Conservation (phyloP, 2,888 invertebrate species). For the Hetaerina titia region DNA sequence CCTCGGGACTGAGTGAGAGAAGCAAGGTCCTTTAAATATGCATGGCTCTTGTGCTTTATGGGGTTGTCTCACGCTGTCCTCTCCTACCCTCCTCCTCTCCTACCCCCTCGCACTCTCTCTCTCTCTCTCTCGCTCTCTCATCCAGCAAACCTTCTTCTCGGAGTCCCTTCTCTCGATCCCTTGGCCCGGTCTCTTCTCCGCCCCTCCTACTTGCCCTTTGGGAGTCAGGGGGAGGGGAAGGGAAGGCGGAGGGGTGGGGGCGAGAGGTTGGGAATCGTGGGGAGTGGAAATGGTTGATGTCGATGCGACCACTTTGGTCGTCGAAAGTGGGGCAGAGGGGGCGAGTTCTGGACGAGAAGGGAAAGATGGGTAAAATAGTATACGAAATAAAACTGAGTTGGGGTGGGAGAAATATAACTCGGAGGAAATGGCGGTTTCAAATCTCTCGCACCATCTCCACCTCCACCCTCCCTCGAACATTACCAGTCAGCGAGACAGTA, state of each 20-base stretch:
- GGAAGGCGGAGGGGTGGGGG: neutral
- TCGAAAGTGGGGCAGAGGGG: neutral
- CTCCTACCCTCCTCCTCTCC: neutral
- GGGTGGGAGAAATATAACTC: neutral
- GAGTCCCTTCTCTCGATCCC: neutral
- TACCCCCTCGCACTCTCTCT: neutral
- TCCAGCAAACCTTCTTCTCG: neutral
- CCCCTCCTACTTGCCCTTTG: neutral
- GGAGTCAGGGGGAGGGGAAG: neutral
- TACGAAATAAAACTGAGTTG: too few relatives aligned
- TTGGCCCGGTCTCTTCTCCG: neutral
- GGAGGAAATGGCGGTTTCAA: neutral
- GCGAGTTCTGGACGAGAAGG: neutral
- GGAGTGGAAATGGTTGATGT: neutral
- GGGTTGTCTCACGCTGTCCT: conserved; percentile 52
- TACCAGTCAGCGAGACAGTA: conserved; percentile 22
- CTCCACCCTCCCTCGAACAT: neutral
- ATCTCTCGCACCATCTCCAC: neutral
- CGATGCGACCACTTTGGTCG: neutral
- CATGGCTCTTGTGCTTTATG: conserved; percentile 54
- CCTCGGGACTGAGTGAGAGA: neutral
- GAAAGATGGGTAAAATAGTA: neutral
- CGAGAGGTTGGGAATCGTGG: neutral
- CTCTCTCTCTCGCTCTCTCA: neutral
- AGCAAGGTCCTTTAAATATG: conserved; percentile 37